Evolutionary conservation across 2,797 vertebrate genomes (phyloP).

Genomic region (Tinamus major): DNA sequence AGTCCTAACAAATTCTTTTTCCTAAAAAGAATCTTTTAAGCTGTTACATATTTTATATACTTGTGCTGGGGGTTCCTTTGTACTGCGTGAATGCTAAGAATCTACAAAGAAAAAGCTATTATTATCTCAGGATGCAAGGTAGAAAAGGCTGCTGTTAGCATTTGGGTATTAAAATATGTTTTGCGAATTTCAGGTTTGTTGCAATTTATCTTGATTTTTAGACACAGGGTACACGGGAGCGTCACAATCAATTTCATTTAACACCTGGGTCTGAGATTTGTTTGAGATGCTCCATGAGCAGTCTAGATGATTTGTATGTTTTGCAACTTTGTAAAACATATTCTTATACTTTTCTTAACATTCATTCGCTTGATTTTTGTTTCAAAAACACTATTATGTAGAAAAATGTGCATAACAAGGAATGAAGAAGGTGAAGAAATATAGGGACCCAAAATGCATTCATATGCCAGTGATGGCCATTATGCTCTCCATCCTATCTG

Average conservation of each 20-base stretch:
- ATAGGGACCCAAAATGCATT: background rate
- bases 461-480: background rate
- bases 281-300: background rate
- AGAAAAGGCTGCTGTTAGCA: background rate
- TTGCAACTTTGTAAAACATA: background rate
- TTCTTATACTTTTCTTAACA: background rate
- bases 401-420: background rate
- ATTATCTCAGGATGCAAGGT: background rate
- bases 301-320: background rate
- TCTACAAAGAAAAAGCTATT: background rate
- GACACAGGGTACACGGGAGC: background rate
- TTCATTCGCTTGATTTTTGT: background rate
- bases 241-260: background rate
- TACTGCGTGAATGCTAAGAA: background rate
- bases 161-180: background rate
- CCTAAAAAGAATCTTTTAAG: background rate
- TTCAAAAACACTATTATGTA: conserved; percentile 3
- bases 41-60: background rate
- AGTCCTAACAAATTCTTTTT: background rate
- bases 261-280: background rate
- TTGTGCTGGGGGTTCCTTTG: background rate
- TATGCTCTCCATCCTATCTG: background rate
- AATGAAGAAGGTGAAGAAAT: background rate
- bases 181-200: background rate
- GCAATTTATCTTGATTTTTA: background rate